Evolutionary conservation across 1,140 invertebrate genomes (phyloP), one percentile per base, ranked within the genome.

Genomic region (Aleiodes sp.): DNA sequence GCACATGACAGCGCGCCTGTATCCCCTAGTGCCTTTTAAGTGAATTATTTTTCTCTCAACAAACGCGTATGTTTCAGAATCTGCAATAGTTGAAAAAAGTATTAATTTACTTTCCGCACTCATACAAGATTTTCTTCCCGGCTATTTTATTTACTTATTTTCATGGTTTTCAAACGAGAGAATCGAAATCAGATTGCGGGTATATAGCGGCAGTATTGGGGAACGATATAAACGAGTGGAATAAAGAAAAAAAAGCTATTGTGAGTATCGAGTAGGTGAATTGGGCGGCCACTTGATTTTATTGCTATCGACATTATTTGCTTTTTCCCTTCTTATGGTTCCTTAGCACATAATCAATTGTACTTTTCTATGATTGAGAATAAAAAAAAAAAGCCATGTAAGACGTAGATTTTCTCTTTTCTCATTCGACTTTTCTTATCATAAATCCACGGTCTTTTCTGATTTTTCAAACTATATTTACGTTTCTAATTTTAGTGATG

Each of bases 221-320:
- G 29, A 59, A 31, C 56, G 56, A 59, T 59, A 59, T 29, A 59
- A 59, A 59, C 14, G 28, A 59, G 28, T 59, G 56, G 4, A 14
- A 31, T 9, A 2, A 12, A 52, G 46, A 29, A 59, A 16, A 26
- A 16, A 31, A 31, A 31, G 28, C 56, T 24, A 59, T 59, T 4
- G n/a, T n/a, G 56, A 59, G 56, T 59, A 59, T 59, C 28, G 56
- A 59, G 56, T 59, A 59, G 28, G 56, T 59, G 28, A 59, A 59
- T 59, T 59, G 24, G 28, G 56, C 56, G 29, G 14, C 28, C n/a
- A 31, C 56, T 59, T 29, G 26, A 29, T 59, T 59, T 59, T 28
- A 59, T 59, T 29, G 56, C 28, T 59, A 59, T 59, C n/a, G 28
- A 16, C 28, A 52, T 52, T 59, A 28, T 59, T 59, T 59, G n/a